A percentile compares a stretch with the other conserved stretches of the same genome.
Evolutionary conservation across 2,797 vertebrate species (phyloP).

Genomic region (Schizopygopsis malacanthus): DNA sequence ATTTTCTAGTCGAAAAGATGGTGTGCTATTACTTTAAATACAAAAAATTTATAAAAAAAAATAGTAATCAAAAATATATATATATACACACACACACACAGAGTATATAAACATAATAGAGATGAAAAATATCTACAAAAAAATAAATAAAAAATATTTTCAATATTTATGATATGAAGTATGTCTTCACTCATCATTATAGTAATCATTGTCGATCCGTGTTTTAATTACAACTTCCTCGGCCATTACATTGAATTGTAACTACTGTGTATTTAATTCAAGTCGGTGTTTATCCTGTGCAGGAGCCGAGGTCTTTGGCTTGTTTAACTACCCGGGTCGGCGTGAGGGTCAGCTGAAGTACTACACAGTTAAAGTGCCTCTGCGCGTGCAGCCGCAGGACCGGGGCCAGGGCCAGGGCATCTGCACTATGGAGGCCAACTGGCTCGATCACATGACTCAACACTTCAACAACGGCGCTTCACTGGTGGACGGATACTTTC

Average conservation of each 20-base stretch:
- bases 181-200: background rate
- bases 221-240: background rate
- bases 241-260: background rate
- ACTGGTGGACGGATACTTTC: slow-evolving; percentile 91
- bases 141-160: background rate
- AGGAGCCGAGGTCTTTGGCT: slow-evolving; percentile 85
- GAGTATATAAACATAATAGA: background rate
- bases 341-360: slow-evolving; percentile 85
- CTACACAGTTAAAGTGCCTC: slow-evolving; percentile 92
- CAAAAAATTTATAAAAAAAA: too few species aligned
- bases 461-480: slow-evolving; percentile 96
- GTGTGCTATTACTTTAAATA: background rate
- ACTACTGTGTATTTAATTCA: background rate
- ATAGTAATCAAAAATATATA: too few species aligned
- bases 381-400: slow-evolving; percentile 85
- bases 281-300: background rate
- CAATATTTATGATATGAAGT: background rate
- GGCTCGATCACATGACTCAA: slow-evolving; percentile 98
- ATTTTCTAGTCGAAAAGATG: too few species aligned
- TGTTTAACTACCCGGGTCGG: slow-evolving; percentile 90
- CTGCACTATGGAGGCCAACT: slow-evolving; percentile 89
- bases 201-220: background rate
- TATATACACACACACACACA: too few species aligned
- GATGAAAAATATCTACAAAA: background rate
- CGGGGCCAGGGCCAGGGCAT: slow-evolving; percentile 84